Percentiles rank a stretch among this genome's conserved stretches.
Conservation (phyloP, 2,797 vertebrate species). For the Mus minutoides region DNA sequence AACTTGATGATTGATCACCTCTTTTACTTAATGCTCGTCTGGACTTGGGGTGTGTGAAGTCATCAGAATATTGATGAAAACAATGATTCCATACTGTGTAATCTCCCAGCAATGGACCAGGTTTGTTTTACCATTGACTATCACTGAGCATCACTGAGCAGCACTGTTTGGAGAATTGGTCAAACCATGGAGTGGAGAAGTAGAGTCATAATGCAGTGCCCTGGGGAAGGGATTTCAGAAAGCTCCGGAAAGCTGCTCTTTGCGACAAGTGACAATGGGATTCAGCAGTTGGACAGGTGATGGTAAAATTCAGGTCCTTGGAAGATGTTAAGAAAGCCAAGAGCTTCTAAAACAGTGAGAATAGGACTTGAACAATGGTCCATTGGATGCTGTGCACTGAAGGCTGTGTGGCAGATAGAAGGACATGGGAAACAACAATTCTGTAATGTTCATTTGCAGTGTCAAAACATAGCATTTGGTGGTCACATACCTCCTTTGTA, state of each 20-base stretch:
- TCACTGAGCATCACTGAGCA: background rate
- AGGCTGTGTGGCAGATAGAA: background rate
- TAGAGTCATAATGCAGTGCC: background rate
- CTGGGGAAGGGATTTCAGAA: background rate
- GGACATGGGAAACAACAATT: slow-evolving; percentile 10
- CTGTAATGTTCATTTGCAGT: background rate
- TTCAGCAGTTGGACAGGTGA: background rate
- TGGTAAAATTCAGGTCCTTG: background rate
- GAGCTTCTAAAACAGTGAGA: background rate
- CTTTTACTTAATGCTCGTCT: background rate
- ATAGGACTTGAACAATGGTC: background rate
- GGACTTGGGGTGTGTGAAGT: accelerated
- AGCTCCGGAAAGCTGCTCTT: background rate
- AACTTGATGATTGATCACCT: background rate
- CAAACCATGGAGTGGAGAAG: background rate
- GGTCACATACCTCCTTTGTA: background rate
- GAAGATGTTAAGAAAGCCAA: background rate
- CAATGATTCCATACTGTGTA: background rate
- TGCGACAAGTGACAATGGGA: background rate
- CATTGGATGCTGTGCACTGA: too few species aligned
- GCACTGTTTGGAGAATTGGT: background rate
- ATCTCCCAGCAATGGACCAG: background rate
- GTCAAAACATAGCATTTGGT: slow-evolving; percentile 20
- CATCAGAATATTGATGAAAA: background rate
- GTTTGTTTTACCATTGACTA: background rate